Evolutionary conservation across 2,888 invertebrate species (phyloP).

Genomic region (Drepana falcataria): DNA sequence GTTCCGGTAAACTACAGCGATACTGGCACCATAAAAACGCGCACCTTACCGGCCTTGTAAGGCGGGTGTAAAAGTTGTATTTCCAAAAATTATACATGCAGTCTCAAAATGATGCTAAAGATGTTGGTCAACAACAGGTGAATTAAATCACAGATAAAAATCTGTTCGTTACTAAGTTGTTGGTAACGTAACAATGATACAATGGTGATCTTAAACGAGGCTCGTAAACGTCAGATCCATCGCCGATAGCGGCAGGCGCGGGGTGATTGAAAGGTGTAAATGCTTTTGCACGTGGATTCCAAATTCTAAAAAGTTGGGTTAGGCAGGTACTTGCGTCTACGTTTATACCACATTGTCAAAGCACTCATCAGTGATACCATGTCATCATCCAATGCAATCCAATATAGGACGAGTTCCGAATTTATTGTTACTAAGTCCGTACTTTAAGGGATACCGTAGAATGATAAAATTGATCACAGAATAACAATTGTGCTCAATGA

Average conservation of each 20-base stretch:
- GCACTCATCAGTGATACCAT: too few relatives aligned
- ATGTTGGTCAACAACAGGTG: slow-evolving; percentile 24
- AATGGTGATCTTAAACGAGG: slow-evolving; percentile 44
- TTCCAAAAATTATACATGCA: slow-evolving; percentile 9
- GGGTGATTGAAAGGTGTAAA: slow-evolving; percentile 39
- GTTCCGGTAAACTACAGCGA: slow-evolving; percentile 66
- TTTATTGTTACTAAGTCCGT: slow-evolving; percentile 14
- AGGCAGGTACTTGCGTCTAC: too few relatives aligned
- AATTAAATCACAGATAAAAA: slow-evolving; percentile 32
- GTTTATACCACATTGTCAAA: too few relatives aligned
- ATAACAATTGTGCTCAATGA: slow-evolving; percentile 50
- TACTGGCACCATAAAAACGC: slow-evolving; percentile 39
- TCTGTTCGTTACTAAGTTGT: slow-evolving; percentile 31
- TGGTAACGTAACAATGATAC: slow-evolving; percentile 36
- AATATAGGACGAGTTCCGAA: background rate
- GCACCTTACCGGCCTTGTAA: background rate
- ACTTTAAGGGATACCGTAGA: slow-evolving; percentile 28
- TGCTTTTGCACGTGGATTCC: slow-evolving; percentile 20
- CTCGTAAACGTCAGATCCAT: slow-evolving; percentile 47
- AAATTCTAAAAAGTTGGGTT: too few relatives aligned
- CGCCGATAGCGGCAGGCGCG: slow-evolving; percentile 47
- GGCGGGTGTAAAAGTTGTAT: background rate
- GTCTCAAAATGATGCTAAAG: slow-evolving; percentile 18
- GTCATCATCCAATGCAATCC: background rate
- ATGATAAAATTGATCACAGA: slow-evolving; percentile 39